Evolutionary conservation across 2,888 invertebrate genomes (phyloP), one percentile per base, ranked within the genome.

Genomic region (Mythimna lalbum): DNA sequence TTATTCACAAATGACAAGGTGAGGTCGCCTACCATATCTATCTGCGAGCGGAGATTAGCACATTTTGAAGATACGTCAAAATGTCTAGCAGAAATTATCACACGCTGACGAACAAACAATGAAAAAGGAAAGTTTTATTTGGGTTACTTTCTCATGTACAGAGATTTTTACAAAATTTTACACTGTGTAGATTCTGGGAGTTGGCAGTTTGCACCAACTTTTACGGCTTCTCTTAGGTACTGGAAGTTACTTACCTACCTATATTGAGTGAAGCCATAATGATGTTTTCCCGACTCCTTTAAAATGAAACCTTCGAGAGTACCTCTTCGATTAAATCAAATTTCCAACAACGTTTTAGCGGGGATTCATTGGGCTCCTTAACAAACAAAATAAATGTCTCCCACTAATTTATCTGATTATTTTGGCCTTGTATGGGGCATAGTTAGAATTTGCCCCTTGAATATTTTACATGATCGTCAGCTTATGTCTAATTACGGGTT

Each of bases 21-120:
- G 10, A 69, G 69, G 76, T 69, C 76, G 73, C 31, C 52, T 52
- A 36, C 55, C 33, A 9, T 57, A 36, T 39, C 39, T 49, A 47
- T 43, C 52, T 12, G 21, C 53, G 39, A 60, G 49, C 49, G 9
- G 12, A 52, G 60, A 73, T 76, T 75, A 73, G 56, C 69, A 69
- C 76, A 61, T 74, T 75, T 76, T 57, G 56, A 57, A 60, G 53
- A 21, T 49, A 62, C 33, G 70, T 47, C 61, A 63, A 65, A n/a
- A 68, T 31, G 31, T 76, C 57, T 76, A 52, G 57, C 50, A 57
- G 27, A 57, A 62, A 75, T 53, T 53, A 75, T 60, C 70, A 36
- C 76, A 63, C 49, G 63, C 53, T 53, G 19, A 27, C 63, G 33
- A 59, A 59, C 63, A 55, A 70, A 76, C 74, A 76, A 75, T 76